Base-by-base conservation (phyloP, 1,140 invertebrate species). In the Cotesia glomerata region DNA sequence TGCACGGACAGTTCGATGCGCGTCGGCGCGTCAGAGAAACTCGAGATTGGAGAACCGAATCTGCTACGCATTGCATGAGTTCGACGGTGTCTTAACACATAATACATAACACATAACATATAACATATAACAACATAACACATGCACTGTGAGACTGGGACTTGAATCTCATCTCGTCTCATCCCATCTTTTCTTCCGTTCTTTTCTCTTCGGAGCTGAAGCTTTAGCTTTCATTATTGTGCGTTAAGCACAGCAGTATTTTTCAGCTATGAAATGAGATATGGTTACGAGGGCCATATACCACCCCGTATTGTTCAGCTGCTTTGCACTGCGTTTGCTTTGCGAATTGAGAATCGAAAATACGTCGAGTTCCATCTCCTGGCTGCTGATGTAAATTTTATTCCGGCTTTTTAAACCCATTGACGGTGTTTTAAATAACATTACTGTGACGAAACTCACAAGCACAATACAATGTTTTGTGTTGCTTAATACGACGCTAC, bases 1-100 rank as follows among this genome's bases (percentile, higher is more conserved):
- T 87, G 85, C 86, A 86, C 85, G 85, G 86, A 83, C 82, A 86
- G 85, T 87, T 86, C 81, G 85, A 81, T 83, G 82, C 80, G 81
- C 82, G 78, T 81, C 76, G 70, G 77, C 75, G 76, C 73, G 70
- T 74, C 61, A 67, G 71, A 72, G 65, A 74, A 52, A 64, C 58
- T 59, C 74, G 77, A 82, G 80, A 83, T 86, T 85, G 81, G 79
- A 86, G 82, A 84, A 82, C 84, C 82, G 76, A 87, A 86, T 86
- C 84, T 84, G 80, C 80, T 78, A 86, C 84, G 83, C 84, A 84
- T 85, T 45, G 39, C 39, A 45, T 76, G 82, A 77, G 77, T 84
- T 77, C 76, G 75, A 82, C 80, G 68, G 54, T 62, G 36, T 78
- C 73, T 74, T 68, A 39, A 66, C 52, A 45, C 39, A 45, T 45